These are phyloP conservation scores for Ceratosolen fusciceps DNA, from an alignment of 1,140 invertebrate genomes.

Conservation along the genomic window DNA sequence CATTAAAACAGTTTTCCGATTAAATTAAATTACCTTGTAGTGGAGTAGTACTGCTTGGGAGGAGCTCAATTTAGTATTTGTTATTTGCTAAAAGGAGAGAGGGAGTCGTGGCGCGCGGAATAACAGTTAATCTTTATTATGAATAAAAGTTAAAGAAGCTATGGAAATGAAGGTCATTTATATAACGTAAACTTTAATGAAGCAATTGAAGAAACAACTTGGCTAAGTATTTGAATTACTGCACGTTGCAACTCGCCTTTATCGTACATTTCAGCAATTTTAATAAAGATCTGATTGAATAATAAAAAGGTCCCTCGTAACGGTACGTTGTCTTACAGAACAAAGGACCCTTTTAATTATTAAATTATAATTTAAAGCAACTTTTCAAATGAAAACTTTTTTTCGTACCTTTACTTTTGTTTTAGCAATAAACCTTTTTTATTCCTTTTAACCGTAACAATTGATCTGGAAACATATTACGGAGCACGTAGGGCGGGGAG, in stretches of 20 bases:
- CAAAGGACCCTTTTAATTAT: too few relatives aligned
- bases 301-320: neutral
- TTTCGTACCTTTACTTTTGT: too few relatives aligned
- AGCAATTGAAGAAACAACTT: slow-evolving; percentile 5
- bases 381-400: too few relatives aligned
- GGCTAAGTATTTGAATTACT: neutral
- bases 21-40: too few relatives aligned
- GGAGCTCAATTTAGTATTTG: neutral
- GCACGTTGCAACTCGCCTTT: neutral
- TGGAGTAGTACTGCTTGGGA: too few relatives aligned
- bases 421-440: too few relatives aligned
- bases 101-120: neutral
- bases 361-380: too few relatives aligned
- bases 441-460: too few relatives aligned
- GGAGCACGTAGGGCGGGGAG: too few relatives aligned
- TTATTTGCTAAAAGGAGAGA: neutral
- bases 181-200: slow-evolving; percentile 5
- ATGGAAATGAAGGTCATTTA: neutral
- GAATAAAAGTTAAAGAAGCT: neutral
- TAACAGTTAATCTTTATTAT: neutral
- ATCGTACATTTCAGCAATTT: neutral
- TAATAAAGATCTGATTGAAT: slow-evolving; percentile 8
- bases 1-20: too few relatives aligned
- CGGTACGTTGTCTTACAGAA: neutral
- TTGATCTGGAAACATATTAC: too few relatives aligned